Evolutionary conservation across 1,140 invertebrate species (phyloP).

Genomic region (Chrysoperla carnea): DNA sequence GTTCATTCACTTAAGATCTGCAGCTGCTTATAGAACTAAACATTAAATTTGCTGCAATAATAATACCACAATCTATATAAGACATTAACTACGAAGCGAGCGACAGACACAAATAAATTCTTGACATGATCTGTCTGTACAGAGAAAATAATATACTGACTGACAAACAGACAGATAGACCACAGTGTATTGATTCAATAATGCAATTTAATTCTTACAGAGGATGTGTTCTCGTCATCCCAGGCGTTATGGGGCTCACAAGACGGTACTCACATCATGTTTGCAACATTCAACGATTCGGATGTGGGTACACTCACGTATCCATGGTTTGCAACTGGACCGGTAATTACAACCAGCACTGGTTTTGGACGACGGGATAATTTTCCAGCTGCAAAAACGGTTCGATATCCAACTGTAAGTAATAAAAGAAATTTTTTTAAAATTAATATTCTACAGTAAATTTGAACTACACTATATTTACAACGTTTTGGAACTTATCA

Average conservation of each 20-base stretch:
- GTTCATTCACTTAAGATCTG: too few relatives aligned
- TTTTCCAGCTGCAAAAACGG: constrained; percentile 55
- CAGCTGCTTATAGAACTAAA: too few relatives aligned
- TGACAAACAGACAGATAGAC: too few relatives aligned
- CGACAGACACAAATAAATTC: too few relatives aligned
- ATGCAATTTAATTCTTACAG: constrained; percentile 25
- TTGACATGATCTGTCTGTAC: too few relatives aligned
- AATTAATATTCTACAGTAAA: too few relatives aligned
- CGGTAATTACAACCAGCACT: constrained; percentile 27
- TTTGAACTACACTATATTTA: too few relatives aligned
- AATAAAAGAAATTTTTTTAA: not conserved
- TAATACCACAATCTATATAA: too few relatives aligned
- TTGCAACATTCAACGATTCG: constrained; percentile 75
- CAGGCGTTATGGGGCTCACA: constrained; percentile 71
- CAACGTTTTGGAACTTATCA: too few relatives aligned
- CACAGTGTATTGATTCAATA: not conserved
- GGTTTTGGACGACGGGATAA: constrained; percentile 19
- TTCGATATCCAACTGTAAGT: constrained; percentile 57
- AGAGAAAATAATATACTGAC: too few relatives aligned
- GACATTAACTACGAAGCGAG: too few relatives aligned
- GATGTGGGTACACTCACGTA: constrained; percentile 55
- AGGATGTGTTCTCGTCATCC: constrained; percentile 54
- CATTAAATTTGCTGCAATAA: too few relatives aligned
- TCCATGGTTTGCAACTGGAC: constrained; percentile 48
- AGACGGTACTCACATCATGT: constrained; percentile 64